Evolutionary conservation across 2,888 invertebrate genomes (phyloP), one percentile per base, ranked within the genome.

Genomic region (Tholera decimalis): DNA sequence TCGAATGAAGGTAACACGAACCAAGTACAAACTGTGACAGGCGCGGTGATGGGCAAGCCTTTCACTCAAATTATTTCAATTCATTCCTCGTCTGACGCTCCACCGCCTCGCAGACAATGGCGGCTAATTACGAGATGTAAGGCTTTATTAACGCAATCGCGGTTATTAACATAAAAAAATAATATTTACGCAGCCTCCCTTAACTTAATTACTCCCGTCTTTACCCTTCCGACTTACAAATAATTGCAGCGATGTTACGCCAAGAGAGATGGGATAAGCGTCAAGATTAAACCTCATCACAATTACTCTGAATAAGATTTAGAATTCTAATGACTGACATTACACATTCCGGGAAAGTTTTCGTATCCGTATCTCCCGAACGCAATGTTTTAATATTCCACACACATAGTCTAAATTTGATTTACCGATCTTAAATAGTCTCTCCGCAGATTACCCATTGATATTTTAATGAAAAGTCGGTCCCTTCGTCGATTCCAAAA

Each of bases 141-240:
- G 93, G 92, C 93, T 95, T 95, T 94, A 95, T 95, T 94, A 95
- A 93, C 94, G 92, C 94, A 93, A 94, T 94, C 92, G 92, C 83
- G 89, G 92, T 92, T 89, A 95, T 95, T 95, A 95, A 94, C 95
- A 95, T 95, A 95, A 95, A 95, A 95, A 95, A 95, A 95, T 94
- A 94, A 94, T 95, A 94, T 95, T 94, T 94, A 94, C 94, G 85
- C 88, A 88, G 85, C 89, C 87, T 89, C 86, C 83, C 93, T 93
- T 94, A 94, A 95, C 94, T 95, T 92, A 94, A 93, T 95, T 94
- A 94, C 88, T 85, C 85, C 83, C 86, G 79, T 84, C 88, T 84
- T 91, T 93, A 94, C 94, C 94, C 95, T 93, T 94, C 85, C 89
- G 80, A 86, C 91, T 92, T 90, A 92, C 93, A 92, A 95, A 94